These are phyloP conservation scores for Heteractis magnifica DNA, from an alignment of 92 coral and sea anemone genomes.

Conservation along the genomic window DNA sequence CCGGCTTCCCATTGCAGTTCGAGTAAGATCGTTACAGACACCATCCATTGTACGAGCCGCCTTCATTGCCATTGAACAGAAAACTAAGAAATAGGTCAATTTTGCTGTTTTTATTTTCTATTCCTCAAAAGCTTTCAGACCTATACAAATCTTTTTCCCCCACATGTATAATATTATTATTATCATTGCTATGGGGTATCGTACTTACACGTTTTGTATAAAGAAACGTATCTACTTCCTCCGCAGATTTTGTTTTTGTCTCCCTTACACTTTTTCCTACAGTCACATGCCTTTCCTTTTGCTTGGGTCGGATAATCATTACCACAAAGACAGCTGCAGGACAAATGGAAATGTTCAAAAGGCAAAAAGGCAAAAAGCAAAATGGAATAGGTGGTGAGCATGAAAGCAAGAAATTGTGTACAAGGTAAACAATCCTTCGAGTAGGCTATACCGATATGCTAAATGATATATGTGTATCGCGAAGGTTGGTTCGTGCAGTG, in stretches of 20 bases:
- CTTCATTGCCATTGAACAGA: slow-evolving; percentile 65
- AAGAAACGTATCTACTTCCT: slow-evolving; percentile 33
- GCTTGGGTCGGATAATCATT: slow-evolving; percentile 10
- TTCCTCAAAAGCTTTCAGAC: not conserved
- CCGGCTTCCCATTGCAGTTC: slow-evolving; percentile 72
- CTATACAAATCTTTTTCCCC: too few species aligned
- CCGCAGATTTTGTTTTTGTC: slow-evolving; percentile 54
- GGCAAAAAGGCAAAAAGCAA: not conserved
- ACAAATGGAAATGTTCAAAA: not conserved
- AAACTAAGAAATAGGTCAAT: slow-evolving; percentile 20
- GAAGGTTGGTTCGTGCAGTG: too few species aligned
- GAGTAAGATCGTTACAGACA: slow-evolving; percentile 61
- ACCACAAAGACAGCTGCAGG: slow-evolving; percentile 62
- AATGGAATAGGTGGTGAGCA: not conserved
- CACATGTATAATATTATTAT: too few species aligned
- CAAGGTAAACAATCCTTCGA: not conserved
- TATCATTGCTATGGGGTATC: too few species aligned
- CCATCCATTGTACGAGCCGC: slow-evolving; percentile 79
- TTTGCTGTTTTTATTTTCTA: not conserved
- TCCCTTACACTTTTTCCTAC: slow-evolving; percentile 54
- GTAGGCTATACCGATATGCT: not conserved
- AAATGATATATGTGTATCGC: too few species aligned
- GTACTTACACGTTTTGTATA: slow-evolving; percentile 56
- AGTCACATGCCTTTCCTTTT: slow-evolving; percentile 47
- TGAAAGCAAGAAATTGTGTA: not conserved